A percentile compares a stretch with the other conserved stretches of the same genome.
Conservation (phyloP, 1,140 invertebrate species). For the Philotrypesis tridentata region DNA sequence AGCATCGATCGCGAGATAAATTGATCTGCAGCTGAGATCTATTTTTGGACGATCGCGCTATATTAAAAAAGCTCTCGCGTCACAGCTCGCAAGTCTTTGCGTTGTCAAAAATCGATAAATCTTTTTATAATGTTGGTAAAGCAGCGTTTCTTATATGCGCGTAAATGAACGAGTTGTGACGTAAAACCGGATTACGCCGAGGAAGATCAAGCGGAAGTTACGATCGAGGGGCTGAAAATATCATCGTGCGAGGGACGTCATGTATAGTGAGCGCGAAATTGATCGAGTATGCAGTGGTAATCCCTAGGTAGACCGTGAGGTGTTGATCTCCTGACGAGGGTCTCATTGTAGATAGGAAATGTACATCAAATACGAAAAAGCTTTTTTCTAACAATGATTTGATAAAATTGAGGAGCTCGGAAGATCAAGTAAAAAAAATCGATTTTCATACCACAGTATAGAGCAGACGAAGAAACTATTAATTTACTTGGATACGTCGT, state of each 20-base stretch:
- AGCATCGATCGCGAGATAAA: not conserved
- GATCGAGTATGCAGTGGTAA: not conserved
- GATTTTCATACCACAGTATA: too few species aligned
- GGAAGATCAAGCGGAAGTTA: not conserved
- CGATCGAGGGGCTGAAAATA: too few species aligned
- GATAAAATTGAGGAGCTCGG: too few species aligned
- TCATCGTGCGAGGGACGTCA: not conserved
- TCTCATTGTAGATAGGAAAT: too few species aligned
- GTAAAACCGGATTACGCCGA: not conserved
- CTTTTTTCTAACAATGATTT: too few species aligned
- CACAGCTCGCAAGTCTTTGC: not conserved
- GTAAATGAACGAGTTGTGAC: not conserved
- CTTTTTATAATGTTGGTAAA: not conserved
- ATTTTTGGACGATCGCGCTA: not conserved
- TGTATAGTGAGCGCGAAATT: not conserved
- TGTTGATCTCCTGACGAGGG: too few species aligned
- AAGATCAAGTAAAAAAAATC: too few species aligned
- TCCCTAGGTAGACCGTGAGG: not conserved
- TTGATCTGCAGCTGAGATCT: not conserved
- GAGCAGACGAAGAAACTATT: too few species aligned
- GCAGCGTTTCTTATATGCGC: too few species aligned
- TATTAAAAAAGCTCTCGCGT: not conserved
- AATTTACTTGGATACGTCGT: too few species aligned
- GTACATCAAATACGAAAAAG: too few species aligned
- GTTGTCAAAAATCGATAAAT: not conserved